Evolutionary conservation across 2,888 invertebrate genomes (phyloP).

Genomic region (Sphaerophoria rueppellii): DNA sequence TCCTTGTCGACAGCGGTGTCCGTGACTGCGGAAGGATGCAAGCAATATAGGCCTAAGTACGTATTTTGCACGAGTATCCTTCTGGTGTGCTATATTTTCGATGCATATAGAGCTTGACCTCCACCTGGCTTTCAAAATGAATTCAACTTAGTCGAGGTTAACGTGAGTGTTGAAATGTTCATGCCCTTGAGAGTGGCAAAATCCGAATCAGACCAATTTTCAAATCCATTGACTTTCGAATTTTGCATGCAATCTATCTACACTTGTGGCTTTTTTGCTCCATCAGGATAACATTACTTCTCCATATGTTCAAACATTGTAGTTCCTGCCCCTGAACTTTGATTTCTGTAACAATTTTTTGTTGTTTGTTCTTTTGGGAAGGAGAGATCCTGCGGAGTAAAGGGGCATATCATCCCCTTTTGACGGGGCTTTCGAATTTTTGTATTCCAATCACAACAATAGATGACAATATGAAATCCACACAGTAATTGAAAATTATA

Average conservation of each 20-base stretch:
- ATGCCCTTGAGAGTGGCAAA: conserved; percentile 62
- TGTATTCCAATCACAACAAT: conserved; percentile 61
- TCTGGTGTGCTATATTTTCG: conserved; percentile 38
- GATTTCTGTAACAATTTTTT: too few species aligned
- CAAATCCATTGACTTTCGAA: conserved; percentile 67
- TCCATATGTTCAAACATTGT: conserved; percentile 61
- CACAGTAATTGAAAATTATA: conserved; percentile 70
- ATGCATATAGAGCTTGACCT: too few species aligned
- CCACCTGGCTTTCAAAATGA: neutral
- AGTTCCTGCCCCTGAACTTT: conserved; percentile 37
- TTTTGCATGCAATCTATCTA: conserved; percentile 25
- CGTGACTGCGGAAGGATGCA: conserved; percentile 67
- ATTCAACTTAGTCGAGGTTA: conserved; percentile 26
- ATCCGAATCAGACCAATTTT: conserved; percentile 63
- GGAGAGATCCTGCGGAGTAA: conserved; percentile 28
- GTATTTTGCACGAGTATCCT: conserved; percentile 66
- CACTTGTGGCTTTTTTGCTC: conserved; percentile 59
- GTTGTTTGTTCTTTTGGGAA: conserved; percentile 1
- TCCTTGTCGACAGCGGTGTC: neutral
- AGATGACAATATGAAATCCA: conserved; percentile 57
- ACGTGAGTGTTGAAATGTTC: conserved; percentile 69
- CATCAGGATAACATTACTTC: conserved; percentile 32
- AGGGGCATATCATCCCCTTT: conserved; percentile 46
- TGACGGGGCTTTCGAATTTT: conserved; percentile 29
- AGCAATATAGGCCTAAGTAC: conserved; percentile 63